Conservation (phyloP, 2,113 vertebrate species). For the Rhipidura dahli region DNA sequence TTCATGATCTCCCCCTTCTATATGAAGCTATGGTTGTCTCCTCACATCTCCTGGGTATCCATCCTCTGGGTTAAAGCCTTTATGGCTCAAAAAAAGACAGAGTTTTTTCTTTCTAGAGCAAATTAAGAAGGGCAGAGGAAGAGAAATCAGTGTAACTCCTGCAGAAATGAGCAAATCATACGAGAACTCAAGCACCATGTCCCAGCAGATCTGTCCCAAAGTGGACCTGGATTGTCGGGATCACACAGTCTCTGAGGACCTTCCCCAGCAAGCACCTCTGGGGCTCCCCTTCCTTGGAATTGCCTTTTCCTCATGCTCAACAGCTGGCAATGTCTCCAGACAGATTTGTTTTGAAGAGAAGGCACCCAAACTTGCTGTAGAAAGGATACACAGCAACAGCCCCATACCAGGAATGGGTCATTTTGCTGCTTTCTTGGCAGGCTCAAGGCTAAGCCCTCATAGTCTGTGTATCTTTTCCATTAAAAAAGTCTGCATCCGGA, state of each 20-base stretch:
- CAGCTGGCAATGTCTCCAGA: not conserved
- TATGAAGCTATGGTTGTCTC: rapidly evolving
- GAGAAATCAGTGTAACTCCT: not conserved
- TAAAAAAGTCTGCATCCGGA: not conserved
- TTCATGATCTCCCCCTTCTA: not conserved
- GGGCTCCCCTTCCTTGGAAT: not conserved
- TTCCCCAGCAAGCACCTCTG: not conserved
- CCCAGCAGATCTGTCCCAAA: not conserved
- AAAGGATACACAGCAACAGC: not conserved
- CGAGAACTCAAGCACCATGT: not conserved
- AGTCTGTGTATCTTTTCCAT: not conserved
- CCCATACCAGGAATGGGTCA: not conserved
- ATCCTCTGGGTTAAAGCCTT: not conserved
- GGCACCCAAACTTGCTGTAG: not conserved
- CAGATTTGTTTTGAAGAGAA: not conserved
- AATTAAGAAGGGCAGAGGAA: not conserved
- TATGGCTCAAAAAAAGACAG: not conserved
- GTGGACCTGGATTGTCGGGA: rapidly evolving
- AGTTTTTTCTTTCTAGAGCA: not conserved
- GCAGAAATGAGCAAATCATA: constrained; percentile 8
- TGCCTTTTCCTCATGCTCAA: not conserved
- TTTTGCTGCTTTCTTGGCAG: not conserved
- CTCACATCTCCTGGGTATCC: not conserved
- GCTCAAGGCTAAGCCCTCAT: not conserved
- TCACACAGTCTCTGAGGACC: not conserved